Conservation (phyloP, 2,888 invertebrate species). For the Deilephila elpenor region DNA sequence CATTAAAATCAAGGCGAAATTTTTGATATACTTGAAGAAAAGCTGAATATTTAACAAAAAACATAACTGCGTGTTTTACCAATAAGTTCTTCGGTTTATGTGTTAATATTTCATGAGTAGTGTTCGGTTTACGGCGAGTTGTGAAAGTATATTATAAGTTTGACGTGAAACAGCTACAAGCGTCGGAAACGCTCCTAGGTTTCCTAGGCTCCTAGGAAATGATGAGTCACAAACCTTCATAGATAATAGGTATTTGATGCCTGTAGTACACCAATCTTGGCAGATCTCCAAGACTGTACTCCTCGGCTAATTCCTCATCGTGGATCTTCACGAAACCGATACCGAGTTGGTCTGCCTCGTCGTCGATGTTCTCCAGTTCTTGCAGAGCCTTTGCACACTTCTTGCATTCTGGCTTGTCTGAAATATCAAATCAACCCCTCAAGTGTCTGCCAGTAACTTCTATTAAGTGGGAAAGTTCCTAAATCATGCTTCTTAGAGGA, state of each 20-base stretch:
- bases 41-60: background rate
- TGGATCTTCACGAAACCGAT: slow-evolving; percentile 98
- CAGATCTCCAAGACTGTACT: slow-evolving; percentile 94
- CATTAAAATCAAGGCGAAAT: background rate
- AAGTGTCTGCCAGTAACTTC: slow-evolving; percentile 30
- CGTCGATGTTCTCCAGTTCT: slow-evolving; percentile 97
- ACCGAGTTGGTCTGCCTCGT: slow-evolving; percentile 96
- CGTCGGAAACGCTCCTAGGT: slow-evolving; percentile 50
- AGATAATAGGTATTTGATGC: slow-evolving; percentile 97
- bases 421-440: slow-evolving; percentile 48
- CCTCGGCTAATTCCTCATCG: slow-evolving; percentile 95
- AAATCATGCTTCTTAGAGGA: slow-evolving; percentile 64
- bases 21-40: background rate
- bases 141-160: slow-evolving; percentile 42
- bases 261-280: slow-evolving; percentile 97
- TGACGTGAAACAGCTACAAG: slow-evolving; percentile 49
- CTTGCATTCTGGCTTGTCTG: slow-evolving; percentile 97
- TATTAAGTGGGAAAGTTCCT: slow-evolving; percentile 36
- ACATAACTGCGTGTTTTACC: background rate
- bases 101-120: slow-evolving; percentile 38
- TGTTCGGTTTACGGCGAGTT: slow-evolving; percentile 39
- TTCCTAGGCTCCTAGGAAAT: no score
- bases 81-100: slow-evolving; percentile 36
- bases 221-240: slow-evolving; percentile 89
- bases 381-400: slow-evolving; percentile 95